phyloP scores from a whole-genome alignment of 2,797 vertebrate genomes.

The Oreochromis mossambicus region DNA sequence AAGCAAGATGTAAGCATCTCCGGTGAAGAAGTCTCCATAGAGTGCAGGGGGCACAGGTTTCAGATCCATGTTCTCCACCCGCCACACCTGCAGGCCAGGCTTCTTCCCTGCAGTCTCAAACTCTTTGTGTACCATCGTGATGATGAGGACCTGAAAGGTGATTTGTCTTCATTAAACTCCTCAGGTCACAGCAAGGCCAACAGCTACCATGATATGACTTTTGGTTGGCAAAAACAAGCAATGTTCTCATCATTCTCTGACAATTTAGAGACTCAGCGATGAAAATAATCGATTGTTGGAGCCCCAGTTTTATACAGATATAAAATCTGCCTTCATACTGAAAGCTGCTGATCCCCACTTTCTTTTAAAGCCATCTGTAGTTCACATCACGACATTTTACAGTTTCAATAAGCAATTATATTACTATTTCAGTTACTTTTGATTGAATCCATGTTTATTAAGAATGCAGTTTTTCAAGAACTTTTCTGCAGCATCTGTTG shows the following conservation, averaged over 20 bases:
- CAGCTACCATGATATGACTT: background rate
- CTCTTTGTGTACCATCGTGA: slow-evolving; percentile 80
- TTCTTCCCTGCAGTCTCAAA: slow-evolving; percentile 85
- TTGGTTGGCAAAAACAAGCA: background rate
- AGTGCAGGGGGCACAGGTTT: slow-evolving; percentile 77
- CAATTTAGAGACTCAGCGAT: background rate
- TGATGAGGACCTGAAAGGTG: slow-evolving; percentile 24
- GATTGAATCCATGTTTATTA: background rate
- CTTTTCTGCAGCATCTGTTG: background rate
- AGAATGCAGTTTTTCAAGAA: background rate
- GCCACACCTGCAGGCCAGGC: slow-evolving; percentile 91
- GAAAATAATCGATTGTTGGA: background rate
- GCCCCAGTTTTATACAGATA: background rate
- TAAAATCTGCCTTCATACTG: background rate
- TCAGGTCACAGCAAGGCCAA: background rate
- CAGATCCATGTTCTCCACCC: slow-evolving; percentile 88
- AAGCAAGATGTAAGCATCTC: slow-evolving; percentile 89
- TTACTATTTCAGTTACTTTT: background rate
- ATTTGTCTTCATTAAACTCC: background rate
- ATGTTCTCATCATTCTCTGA: background rate
- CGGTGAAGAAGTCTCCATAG: slow-evolving; percentile 85
- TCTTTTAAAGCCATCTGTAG: background rate
- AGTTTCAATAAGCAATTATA: background rate
- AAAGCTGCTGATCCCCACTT: background rate
- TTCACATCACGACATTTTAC: background rate